Percentiles rank a stretch among this genome's conserved stretches.
Conservation (phyloP, 1,140 invertebrate genomes). For the Aethina tumida region DNA sequence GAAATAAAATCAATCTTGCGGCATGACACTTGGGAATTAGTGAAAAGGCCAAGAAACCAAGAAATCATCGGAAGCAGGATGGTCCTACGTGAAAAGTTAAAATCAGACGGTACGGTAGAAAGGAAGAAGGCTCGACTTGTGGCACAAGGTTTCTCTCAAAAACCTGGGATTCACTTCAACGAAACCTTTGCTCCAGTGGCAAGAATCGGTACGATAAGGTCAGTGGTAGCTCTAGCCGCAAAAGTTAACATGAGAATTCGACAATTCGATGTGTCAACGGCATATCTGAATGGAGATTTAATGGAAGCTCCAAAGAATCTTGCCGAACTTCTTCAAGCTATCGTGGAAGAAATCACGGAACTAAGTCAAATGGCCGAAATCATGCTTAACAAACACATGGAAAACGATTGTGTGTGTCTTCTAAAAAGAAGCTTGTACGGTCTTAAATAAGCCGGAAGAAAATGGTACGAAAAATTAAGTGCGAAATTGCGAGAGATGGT, state of each 20-base stretch:
- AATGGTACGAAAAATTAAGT: constrained; percentile 9
- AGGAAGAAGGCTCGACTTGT: constrained; percentile 36
- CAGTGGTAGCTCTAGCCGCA: constrained; percentile 17
- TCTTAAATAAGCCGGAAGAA: constrained; percentile 3
- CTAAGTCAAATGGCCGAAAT: neutral
- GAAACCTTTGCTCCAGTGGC: constrained; percentile 34
- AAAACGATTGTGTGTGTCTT: constrained; percentile 5
- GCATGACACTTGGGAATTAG: constrained; percentile 30
- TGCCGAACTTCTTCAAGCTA: neutral
- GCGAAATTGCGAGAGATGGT: neutral
- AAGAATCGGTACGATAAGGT: constrained; percentile 13
- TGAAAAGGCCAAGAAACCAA: constrained; percentile 17
- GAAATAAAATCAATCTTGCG: constrained; percentile 25
- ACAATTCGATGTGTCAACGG: constrained; percentile 23
- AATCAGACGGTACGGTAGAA: constrained; percentile 21
- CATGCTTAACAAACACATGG: neutral
- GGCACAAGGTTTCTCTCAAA: constrained; percentile 30
- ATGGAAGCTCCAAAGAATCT: constrained; percentile 8
- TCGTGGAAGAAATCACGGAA: neutral
- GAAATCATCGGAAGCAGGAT: constrained; percentile 23
- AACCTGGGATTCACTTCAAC: constrained; percentile 28
- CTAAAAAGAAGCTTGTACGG: constrained; percentile 8
- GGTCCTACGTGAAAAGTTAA: constrained; percentile 28
- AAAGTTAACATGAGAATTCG: constrained; percentile 16
- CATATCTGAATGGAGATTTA: constrained; percentile 19